phyloP scores from a whole-genome alignment of 2,888 invertebrate genomes.

The Oxytorus armatus region DNA sequence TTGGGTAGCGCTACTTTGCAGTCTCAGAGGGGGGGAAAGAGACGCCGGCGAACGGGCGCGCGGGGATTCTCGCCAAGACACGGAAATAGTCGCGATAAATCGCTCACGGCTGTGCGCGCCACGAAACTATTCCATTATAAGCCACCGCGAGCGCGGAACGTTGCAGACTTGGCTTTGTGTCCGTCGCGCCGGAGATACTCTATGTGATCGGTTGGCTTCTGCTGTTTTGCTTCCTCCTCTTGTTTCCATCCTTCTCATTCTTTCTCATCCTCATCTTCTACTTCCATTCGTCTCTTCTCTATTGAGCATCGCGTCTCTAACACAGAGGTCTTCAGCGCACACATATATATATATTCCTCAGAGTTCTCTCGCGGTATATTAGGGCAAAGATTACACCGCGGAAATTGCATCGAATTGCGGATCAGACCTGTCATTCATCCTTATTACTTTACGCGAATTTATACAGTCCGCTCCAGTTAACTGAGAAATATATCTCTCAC shows the following conservation, averaged over 20 bases:
- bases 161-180: constrained; percentile 79
- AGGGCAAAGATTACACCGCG: constrained; percentile 46
- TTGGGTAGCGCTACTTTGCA: constrained; percentile 46
- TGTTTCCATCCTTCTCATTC: constrained; percentile 27
- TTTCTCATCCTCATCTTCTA: constrained; percentile 6
- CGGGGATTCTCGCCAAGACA: constrained; percentile 73
- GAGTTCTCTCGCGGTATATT: constrained; percentile 32
- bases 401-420: constrained; percentile 50
- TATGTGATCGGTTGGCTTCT: constrained; percentile 55
- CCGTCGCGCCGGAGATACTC: constrained; percentile 47
- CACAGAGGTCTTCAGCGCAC: neutral
- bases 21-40: constrained; percentile 11
- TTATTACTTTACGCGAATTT: constrained; percentile 55
- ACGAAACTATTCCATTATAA: constrained; percentile 83
- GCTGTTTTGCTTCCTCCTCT: constrained; percentile 36
- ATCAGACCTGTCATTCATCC: constrained; percentile 56
- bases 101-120: constrained; percentile 72
- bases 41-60: constrained; percentile 31
- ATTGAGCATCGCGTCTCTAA: neutral
- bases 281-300: no score
- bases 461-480: constrained; percentile 51
- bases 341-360: constrained; percentile 20
- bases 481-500: constrained; percentile 39
- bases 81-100: constrained; percentile 83
- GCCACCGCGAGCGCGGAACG: constrained; percentile 80